Evolutionary conservation across 1,140 invertebrate genomes (phyloP).

Genomic region (Lasioglossum albipes): DNA sequence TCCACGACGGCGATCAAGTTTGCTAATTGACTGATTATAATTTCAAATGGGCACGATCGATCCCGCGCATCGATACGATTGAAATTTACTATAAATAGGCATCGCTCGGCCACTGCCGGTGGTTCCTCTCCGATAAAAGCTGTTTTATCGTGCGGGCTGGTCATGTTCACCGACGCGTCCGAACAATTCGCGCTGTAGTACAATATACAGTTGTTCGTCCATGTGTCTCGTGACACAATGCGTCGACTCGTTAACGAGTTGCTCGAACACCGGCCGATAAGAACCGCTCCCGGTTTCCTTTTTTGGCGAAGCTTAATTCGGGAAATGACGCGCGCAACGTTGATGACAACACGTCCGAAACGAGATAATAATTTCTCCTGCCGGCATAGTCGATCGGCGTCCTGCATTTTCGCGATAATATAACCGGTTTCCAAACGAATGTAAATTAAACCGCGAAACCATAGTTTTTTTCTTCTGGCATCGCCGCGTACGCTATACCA

Average conservation of each 20-base stretch:
- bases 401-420: conserved; percentile 19
- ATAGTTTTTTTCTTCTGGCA: not conserved
- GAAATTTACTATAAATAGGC: conserved; percentile 26
- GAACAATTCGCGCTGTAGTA: conserved; percentile 31
- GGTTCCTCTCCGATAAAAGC: not conserved
- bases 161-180: not conserved
- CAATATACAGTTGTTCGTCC: no score
- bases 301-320: no score
- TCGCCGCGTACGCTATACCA: not conserved
- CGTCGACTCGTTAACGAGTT: no score
- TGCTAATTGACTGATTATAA: conserved; percentile 31
- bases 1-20: not conserved
- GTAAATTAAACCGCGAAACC: conserved; percentile 50
- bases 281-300: no score
- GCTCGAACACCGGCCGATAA: no score
- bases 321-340: no score
- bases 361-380: conserved; percentile 53
- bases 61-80: not conserved
- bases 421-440: conserved; percentile 52
- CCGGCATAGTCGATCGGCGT: not conserved
- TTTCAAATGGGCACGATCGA: conserved; percentile 16
- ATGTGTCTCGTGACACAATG: no score
- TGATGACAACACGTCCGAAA: no score
- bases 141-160: not conserved
- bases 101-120: not conserved